These are phyloP conservation scores for Conomelus anceps DNA, from an alignment of 2,888 invertebrate genomes.

Conservation along the genomic window DNA sequence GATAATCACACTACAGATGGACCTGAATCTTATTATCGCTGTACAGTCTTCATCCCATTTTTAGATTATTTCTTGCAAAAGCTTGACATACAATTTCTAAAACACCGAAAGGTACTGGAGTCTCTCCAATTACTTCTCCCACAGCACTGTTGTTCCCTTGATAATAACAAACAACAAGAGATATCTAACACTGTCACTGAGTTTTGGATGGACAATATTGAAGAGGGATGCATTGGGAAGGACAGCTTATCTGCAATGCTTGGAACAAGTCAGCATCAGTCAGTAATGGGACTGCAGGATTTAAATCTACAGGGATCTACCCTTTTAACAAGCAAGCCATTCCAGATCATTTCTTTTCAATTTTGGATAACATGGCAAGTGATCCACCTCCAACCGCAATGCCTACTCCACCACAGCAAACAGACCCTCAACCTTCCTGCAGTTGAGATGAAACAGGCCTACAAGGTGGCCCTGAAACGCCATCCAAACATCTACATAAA, in stretches of 20 bases:
- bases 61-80: too few relatives aligned
- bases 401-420: background rate
- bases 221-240: too few relatives aligned
- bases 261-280: slow-evolving; percentile 15
- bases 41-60: too few relatives aligned
- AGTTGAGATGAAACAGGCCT: background rate
- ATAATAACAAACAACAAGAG: too few relatives aligned
- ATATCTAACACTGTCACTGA: too few relatives aligned
- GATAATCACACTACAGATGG: too few relatives aligned
- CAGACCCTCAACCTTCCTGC: background rate
- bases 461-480: background rate
- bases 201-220: too few relatives aligned
- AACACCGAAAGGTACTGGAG: too few relatives aligned
- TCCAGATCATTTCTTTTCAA: slow-evolving; percentile 10
- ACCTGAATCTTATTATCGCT: too few relatives aligned
- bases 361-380: background rate
- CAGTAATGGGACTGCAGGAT: slow-evolving; percentile 1
- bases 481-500: background rate
- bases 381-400: background rate
- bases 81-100: too few relatives aligned
- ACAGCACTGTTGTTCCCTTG: too few relatives aligned
- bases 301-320: slow-evolving; percentile 1
- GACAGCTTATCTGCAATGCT: background rate
- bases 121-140: too few relatives aligned
- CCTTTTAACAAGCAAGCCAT: background rate